Evolutionary conservation across 2,797 vertebrate genomes (phyloP), one percentile per base, ranked within the genome.

Genomic region (Cuculus canorus): DNA sequence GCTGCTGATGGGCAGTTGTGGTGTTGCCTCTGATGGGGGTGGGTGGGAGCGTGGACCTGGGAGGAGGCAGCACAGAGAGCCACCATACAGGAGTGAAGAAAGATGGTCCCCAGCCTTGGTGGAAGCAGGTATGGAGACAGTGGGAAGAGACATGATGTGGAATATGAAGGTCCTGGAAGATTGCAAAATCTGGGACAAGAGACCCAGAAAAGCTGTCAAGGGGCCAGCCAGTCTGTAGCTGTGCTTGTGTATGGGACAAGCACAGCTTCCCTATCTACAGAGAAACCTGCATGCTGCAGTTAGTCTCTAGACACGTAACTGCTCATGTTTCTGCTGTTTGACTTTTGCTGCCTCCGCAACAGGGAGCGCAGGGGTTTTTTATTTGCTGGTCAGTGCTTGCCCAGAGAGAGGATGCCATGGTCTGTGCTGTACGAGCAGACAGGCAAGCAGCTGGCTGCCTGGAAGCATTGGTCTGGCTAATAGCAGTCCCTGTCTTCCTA

Each of bases 401-500:
- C 18, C 1, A 1, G 28, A n/a, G 41, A 35, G 41, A 64, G 41
- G 17, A 30, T 13, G 7, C 32, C 77, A 18, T 6, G 2, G n/a
- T n/a, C 33, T 18, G 16, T 73, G 59, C 60, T 28, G 17, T 53
- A 11, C 30, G 25, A 16, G 35, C 61, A 73, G 70, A 12, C 1
- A 45, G 47, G 11, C 37, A n/a, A 82, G 52, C 21, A 10, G 48
- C 32, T 71, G 71, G 15, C 59, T 79, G 41, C 1, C 53, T 78
- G 48, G n/a, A n/a, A n/a, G n/a, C 2, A 5, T 13, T 69, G 5
- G 0, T 32, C 41, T 63, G n/a, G n/a, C 50, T 82, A 27, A 76
- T 10, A 22, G 6, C 30, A 28, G 21, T 45, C 37, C 50, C 7
- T 77, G 71, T 71, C 75, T 65, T 93, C 75, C 65, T 94, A 99